These are phyloP conservation scores for Drosophila testacea DNA, from an alignment of 2,888 invertebrate genomes.

Conservation along the genomic window DNA sequence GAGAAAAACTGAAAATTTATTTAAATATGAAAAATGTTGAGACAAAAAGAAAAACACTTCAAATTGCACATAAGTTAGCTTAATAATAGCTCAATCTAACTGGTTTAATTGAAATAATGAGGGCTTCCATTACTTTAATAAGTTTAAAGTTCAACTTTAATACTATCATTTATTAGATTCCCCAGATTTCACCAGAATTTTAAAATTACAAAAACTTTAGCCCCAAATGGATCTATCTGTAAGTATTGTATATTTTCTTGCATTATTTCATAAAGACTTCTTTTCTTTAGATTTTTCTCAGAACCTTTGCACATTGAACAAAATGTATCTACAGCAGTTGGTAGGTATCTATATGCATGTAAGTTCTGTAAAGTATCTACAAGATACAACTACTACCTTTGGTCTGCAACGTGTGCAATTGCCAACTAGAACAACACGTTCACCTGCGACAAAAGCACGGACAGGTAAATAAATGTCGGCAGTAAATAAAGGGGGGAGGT, in stretches of 20 bases:
- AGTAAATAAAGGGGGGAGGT: neutral
- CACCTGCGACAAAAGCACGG: conserved; percentile 71
- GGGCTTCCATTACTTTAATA: neutral
- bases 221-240: conserved; percentile 11
- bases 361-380: conserved; percentile 23
- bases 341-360: neutral
- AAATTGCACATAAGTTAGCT: neutral
- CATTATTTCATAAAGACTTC: neutral
- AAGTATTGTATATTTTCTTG: conserved; percentile 6
- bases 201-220: too few species aligned
- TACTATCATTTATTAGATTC: neutral
- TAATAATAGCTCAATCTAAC: conserved; percentile 17
- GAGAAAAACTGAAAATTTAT: neutral
- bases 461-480: conserved; percentile 54
- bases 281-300: conserved; percentile 12
- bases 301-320: conserved; percentile 2
- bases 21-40: conserved; percentile 3
- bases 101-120: neutral
- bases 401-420: conserved; percentile 69
- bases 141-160: neutral
- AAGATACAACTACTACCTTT: conserved; percentile 37
- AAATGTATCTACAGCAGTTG: conserved; percentile 8
- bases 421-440: conserved; percentile 79
- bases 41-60: neutral
- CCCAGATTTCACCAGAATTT: neutral